Evolutionary conservation across 2,113 vertebrate species (phyloP).

Genomic region (Panthera uncia): DNA sequence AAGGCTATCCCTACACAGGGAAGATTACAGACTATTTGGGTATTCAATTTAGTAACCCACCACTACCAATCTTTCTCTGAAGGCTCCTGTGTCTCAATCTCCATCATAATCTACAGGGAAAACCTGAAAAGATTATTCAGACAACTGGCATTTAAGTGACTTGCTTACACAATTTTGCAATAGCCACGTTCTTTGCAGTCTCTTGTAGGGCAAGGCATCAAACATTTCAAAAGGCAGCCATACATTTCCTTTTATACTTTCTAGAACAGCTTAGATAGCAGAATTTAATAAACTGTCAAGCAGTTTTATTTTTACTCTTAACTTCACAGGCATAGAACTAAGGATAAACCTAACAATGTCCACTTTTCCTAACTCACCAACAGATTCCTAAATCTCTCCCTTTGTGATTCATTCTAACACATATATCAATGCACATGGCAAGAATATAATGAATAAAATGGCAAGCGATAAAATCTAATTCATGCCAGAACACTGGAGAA

Average conservation of each 20-base stretch:
- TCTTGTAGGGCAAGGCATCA: constrained; percentile 74
- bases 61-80: not conserved
- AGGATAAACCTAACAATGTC: not conserved
- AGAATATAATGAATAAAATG: constrained; percentile 74
- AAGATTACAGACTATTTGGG: not conserved
- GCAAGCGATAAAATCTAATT: constrained; percentile 73
- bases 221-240: constrained; percentile 76
- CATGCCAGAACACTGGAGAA: constrained; percentile 82
- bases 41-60: not conserved
- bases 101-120: not conserved
- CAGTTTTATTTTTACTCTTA: constrained; percentile 45
- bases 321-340: constrained; percentile 31
- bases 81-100: not conserved
- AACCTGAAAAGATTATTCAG: constrained; percentile 16
- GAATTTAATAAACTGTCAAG: constrained; percentile 49
- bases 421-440: constrained; percentile 68
- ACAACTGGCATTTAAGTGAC: not conserved
- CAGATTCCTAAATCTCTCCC: constrained; percentile 10
- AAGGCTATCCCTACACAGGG: not conserved
- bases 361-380: constrained; percentile 37
- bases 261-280: constrained; percentile 64
- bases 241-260: constrained; percentile 52
- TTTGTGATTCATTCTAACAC: constrained; percentile 53
- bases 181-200: constrained; percentile 20
- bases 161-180: constrained; percentile 16